Conservation (phyloP, 2,797 vertebrate species). For the Telmatherina bonti region DNA sequence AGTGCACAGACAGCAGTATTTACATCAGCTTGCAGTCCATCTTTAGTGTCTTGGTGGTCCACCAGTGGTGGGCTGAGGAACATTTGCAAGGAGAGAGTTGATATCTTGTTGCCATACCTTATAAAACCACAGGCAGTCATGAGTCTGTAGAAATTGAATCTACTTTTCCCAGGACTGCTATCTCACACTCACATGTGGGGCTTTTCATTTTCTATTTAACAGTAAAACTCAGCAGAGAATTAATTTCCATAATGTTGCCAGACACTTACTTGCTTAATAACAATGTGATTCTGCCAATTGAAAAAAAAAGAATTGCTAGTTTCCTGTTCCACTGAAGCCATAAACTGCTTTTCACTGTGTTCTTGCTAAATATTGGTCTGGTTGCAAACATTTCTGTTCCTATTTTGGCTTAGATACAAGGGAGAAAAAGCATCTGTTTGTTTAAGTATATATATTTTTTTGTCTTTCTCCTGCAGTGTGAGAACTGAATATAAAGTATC, state of each 20-base stretch:
- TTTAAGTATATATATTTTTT: no score
- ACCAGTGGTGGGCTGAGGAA: neutral
- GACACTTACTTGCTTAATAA: neutral
- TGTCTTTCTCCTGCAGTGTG: no score
- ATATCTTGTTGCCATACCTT: neutral
- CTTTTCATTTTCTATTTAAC: no score
- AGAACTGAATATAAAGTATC: no score
- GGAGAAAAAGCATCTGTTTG: no score
- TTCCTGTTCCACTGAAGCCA: no score
- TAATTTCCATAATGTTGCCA: neutral
- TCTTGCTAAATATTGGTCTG: no score
- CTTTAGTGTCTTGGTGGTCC: neutral
- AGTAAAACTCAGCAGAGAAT: neutral
- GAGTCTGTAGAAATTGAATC: neutral
- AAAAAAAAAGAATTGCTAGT: no score
- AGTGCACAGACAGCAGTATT: neutral
- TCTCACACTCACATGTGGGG: neutral
- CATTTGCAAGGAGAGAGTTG: neutral
- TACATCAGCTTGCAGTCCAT: neutral
- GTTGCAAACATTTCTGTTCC: no score
- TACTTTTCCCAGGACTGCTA: neutral
- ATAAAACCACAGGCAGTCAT: neutral
- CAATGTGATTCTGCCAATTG: neutral
- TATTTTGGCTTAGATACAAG: no score
- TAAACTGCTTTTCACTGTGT: no score